These are phyloP conservation scores for Frankliniella intonsa DNA, from an alignment of 2,888 invertebrate species.

Conservation along the genomic window DNA sequence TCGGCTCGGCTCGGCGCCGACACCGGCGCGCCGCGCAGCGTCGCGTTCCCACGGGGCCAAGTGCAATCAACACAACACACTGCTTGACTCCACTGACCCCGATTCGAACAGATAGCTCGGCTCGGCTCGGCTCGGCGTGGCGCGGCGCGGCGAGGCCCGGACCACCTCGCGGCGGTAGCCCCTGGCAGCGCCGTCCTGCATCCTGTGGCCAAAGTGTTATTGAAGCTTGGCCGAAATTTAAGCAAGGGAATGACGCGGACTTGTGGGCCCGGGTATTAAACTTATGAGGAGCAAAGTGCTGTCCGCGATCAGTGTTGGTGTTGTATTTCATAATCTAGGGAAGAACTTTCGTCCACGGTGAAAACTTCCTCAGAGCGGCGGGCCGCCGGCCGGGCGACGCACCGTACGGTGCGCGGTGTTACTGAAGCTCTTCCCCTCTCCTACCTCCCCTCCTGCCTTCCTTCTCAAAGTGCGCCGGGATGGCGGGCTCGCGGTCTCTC, in stretches of 20 bases:
- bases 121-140: not conserved
- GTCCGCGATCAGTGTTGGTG: no score
- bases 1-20: not conserved
- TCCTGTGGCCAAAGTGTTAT: no score
- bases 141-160: not conserved
- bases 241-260: no score
- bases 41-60: not conserved
- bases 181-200: no score
- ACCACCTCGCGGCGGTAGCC: not conserved
- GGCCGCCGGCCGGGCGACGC: no score
- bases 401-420: no score
- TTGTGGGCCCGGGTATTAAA: no score
- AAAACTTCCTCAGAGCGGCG: no score
- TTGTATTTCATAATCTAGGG: no score
- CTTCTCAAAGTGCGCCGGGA: not conserved
- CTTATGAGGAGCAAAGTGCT: no score
- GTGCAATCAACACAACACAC: slow-evolving; percentile 17
- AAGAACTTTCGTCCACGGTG: no score
- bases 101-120: not conserved
- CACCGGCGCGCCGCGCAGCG: not conserved
- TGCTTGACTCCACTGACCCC: not conserved
- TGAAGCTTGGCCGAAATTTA: no score
- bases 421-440: not conserved
- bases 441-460: not conserved
- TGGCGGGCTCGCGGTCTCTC: not conserved